Evolutionary conservation across 2,888 invertebrate species (phyloP).

Genomic region (Platerodrilus igneus): DNA sequence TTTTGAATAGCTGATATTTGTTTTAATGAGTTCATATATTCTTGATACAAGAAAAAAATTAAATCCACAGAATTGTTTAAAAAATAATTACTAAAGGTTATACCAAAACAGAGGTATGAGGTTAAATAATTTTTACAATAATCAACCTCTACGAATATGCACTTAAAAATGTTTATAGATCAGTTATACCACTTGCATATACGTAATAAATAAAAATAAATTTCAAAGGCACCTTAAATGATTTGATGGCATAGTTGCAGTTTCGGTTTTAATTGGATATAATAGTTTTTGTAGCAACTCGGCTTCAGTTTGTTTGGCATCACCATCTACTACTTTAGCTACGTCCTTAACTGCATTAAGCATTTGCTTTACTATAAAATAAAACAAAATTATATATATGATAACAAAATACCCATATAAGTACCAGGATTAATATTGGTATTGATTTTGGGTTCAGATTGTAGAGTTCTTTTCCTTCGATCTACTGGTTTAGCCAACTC

Average conservation of each 20-base stretch:
- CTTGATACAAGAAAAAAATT: too few relatives aligned
- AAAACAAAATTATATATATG: neutral
- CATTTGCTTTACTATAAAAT: conserved; percentile 42
- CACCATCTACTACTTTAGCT: conserved; percentile 64
- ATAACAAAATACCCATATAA: conserved; percentile 2
- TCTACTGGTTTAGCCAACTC: conserved; percentile 39
- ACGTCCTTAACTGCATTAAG: conserved; percentile 65
- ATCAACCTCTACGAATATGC: too few relatives aligned
- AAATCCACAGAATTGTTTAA: too few relatives aligned
- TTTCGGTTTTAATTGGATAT: conserved; percentile 42
- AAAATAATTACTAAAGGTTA: too few relatives aligned
- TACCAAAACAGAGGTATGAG: too few relatives aligned
- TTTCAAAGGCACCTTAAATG: conserved; percentile 25
- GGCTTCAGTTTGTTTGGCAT: conserved; percentile 64
- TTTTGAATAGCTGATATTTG: too few relatives aligned
- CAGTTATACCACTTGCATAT: too few relatives aligned
- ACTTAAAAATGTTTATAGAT: too few relatives aligned
- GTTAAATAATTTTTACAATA: too few relatives aligned
- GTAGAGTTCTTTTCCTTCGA: conserved; percentile 27
- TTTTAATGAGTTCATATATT: too few relatives aligned
- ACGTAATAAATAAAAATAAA: too few relatives aligned
- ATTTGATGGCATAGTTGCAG: conserved; percentile 7
- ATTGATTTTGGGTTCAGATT: conserved; percentile 11
- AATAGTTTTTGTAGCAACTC: conserved; percentile 68
- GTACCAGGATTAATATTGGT: conserved; percentile 10